Evolutionary conservation across 2,113 vertebrate species (phyloP).

Genomic region (Pluvianellus socialis): DNA sequence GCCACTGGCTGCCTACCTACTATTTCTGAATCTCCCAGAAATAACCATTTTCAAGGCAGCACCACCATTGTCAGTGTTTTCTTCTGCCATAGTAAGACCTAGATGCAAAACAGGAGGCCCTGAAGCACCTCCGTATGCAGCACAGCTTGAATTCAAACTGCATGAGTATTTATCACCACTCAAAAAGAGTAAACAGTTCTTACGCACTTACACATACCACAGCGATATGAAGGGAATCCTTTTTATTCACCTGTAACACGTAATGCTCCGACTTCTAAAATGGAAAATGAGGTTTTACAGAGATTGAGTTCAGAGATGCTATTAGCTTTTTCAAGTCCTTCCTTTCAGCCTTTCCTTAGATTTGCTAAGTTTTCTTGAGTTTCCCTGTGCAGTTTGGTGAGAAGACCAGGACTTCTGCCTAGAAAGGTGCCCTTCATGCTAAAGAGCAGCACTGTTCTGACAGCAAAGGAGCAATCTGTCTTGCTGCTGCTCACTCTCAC

Average conservation of each 20-base stretch:
- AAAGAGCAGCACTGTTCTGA: neutral
- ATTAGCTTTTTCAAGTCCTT: neutral
- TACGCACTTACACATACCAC: accelerated
- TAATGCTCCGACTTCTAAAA: neutral
- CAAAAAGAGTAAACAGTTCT: neutral
- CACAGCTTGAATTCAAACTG: neutral
- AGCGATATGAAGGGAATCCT: neutral
- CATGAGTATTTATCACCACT: neutral
- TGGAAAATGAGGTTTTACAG: neutral
- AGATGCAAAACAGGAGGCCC: neutral
- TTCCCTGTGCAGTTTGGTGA: neutral
- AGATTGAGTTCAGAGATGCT: neutral
- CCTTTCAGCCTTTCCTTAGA: neutral
- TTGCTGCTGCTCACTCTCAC: neutral
- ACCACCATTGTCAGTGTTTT: neutral
- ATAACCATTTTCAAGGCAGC: neutral
- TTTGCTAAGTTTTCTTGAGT: neutral
- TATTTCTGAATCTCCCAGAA: neutral
- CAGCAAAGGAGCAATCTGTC: neutral
- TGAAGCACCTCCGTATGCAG: accelerated
- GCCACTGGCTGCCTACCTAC: neutral
- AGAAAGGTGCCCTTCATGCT: neutral
- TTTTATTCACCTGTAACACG: neutral
- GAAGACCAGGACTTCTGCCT: neutral
- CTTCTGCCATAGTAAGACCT: accelerated